Evolutionary conservation across 2,888 invertebrate species (phyloP).

Genomic region (Metopia argyrocephala): DNA sequence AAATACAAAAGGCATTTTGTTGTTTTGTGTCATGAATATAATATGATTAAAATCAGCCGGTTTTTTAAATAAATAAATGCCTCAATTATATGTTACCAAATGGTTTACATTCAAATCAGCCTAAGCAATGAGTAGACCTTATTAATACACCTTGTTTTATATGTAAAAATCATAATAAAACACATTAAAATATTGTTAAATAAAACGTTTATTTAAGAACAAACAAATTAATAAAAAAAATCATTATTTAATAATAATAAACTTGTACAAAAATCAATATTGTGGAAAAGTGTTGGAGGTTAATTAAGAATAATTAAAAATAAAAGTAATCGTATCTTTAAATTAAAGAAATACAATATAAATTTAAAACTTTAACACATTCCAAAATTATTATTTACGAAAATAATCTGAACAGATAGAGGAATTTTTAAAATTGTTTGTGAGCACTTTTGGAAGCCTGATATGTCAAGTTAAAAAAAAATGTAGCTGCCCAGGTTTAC

Average conservation of each 20-base stretch:
- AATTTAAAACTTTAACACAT: not conserved
- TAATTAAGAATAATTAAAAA: slow-evolving; percentile 3
- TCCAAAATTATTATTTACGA: not conserved
- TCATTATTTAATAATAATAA: slow-evolving; percentile 54
- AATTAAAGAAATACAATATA: not conserved
- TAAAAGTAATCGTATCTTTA: too few species aligned
- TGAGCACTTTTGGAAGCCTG: too few species aligned
- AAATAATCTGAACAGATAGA: too few species aligned
- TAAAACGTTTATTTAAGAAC: slow-evolving; percentile 57
- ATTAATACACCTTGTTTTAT: not conserved
- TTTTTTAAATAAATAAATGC: too few species aligned
- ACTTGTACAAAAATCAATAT: slow-evolving; percentile 55
- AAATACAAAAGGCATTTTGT: too few species aligned
- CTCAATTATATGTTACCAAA: too few species aligned
- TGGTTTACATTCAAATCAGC: too few species aligned
- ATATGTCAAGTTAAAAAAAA: not conserved
- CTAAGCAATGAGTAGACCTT: not conserved
- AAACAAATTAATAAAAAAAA: slow-evolving; percentile 49
- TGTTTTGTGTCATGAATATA: too few species aligned
- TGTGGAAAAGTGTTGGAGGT: slow-evolving; percentile 41
- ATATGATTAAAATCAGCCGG: too few species aligned
- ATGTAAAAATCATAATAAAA: slow-evolving; percentile 12
- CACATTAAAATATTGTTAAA: slow-evolving; percentile 38
- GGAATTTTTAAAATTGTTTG: too few species aligned
- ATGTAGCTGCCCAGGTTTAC: not conserved